phyloP scores from a whole-genome alignment of 2,888 invertebrate species.

The Osedax frankpressi region DNA sequence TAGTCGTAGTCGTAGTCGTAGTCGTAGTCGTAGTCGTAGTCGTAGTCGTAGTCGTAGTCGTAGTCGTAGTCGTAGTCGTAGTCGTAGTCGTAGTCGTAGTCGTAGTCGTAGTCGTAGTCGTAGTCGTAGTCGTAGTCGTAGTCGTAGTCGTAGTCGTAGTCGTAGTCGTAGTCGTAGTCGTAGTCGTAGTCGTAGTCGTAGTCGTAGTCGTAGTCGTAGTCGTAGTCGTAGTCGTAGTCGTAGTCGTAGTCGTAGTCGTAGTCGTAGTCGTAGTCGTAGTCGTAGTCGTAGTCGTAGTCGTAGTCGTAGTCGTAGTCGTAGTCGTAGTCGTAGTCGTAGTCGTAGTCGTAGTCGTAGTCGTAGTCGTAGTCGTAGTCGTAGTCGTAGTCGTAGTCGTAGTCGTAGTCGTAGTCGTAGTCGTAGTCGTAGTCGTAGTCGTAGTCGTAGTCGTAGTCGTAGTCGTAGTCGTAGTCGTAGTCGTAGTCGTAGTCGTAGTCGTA shows the following conservation, averaged over 20 bases:
- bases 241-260: not conserved
- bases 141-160: not conserved
- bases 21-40: not conserved
- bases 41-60: not conserved
- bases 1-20: constrained; percentile 5
- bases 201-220: not conserved
- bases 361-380: not conserved
- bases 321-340: not conserved
- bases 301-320: not conserved
- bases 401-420: not conserved
- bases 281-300: not conserved
- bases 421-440: constrained; percentile 3
- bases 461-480: constrained; percentile 3
- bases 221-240: not conserved
- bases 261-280: not conserved
- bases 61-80: not conserved
- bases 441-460: constrained; percentile 7
- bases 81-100: not conserved
- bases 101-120: not conserved
- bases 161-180: not conserved
- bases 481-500: constrained; percentile 7
- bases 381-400: not conserved
- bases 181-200: not conserved
- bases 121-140: not conserved
- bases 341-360: not conserved